These are phyloP conservation scores for Drosophila tanythrix DNA, from an alignment of 2,888 invertebrate genomes.

Conservation along the genomic window DNA sequence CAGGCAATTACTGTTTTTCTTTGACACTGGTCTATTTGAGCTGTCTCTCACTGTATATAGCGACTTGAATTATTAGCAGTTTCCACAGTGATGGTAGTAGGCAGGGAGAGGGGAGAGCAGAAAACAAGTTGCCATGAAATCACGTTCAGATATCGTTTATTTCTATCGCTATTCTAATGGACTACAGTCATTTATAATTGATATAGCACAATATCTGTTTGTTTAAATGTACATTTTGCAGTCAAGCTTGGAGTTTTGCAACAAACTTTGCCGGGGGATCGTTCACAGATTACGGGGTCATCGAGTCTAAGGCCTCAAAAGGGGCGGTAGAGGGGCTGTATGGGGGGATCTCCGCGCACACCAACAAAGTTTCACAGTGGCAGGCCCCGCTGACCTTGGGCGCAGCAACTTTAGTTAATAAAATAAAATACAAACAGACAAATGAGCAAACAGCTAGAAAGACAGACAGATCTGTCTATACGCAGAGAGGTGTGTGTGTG, in stretches of 20 bases:
- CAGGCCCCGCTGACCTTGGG: slow-evolving; percentile 62
- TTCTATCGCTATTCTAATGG: slow-evolving; percentile 23
- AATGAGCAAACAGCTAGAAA: slow-evolving; percentile 12
- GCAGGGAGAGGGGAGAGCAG: background rate
- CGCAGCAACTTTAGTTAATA: slow-evolving; percentile 57
- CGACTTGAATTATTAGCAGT: too few species aligned
- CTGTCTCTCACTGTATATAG: too few species aligned
- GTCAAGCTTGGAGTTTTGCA: slow-evolving; percentile 64
- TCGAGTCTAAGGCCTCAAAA: slow-evolving; percentile 8
- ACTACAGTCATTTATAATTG: slow-evolving; percentile 50
- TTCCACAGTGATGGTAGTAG: too few species aligned
- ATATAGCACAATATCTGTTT: slow-evolving; percentile 32
- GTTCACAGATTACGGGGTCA: slow-evolving; percentile 25
- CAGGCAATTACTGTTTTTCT: too few species aligned
- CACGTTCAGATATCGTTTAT: slow-evolving; percentile 45
- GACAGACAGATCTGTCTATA: slow-evolving; percentile 39
- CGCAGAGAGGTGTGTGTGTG: slow-evolving; percentile 13
- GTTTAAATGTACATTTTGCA: slow-evolving; percentile 48
- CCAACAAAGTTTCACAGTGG: slow-evolving; percentile 36
- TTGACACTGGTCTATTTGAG: too few species aligned
- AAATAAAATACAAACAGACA: slow-evolving; percentile 35
- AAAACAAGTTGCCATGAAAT: slow-evolving; percentile 50
- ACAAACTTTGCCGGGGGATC: slow-evolving; percentile 27
- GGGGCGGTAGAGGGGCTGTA: background rate
- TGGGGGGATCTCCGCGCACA: background rate